Evolutionary conservation across 2,113 vertebrate species (phyloP).

Genomic region (Ictidomys tridecemlineatus): DNA sequence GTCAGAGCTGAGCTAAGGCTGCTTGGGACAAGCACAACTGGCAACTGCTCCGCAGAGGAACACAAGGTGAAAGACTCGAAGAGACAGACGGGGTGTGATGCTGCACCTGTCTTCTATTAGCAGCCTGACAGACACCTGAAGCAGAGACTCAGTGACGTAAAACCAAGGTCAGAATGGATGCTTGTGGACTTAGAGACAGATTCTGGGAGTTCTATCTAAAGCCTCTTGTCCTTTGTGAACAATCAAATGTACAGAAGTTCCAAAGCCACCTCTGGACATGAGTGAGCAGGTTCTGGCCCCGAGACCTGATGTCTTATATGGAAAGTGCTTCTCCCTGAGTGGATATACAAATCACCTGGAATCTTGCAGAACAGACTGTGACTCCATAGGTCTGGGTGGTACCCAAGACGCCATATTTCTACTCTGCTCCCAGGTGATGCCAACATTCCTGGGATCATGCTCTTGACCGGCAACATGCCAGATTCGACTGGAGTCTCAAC

Average conservation of each 20-base stretch:
- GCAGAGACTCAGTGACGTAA: background rate
- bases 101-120: background rate
- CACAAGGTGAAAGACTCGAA: background rate
- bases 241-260: background rate
- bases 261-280: background rate
- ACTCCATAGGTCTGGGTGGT: background rate
- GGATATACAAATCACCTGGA: background rate
- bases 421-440: background rate
- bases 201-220: background rate
- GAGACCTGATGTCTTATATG: background rate
- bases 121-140: background rate
- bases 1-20: background rate
- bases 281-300: background rate
- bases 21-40: background rate
- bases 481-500: background rate
- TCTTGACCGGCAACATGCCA: background rate
- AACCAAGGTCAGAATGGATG: background rate
- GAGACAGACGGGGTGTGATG: background rate
- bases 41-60: background rate
- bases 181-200: background rate
- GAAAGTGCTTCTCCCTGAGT: background rate
- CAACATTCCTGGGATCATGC: background rate
- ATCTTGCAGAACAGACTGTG: background rate
- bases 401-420: background rate
- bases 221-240: background rate